Conservation (phyloP, 2,797 vertebrate species). For the Danio kyathit region DNA sequence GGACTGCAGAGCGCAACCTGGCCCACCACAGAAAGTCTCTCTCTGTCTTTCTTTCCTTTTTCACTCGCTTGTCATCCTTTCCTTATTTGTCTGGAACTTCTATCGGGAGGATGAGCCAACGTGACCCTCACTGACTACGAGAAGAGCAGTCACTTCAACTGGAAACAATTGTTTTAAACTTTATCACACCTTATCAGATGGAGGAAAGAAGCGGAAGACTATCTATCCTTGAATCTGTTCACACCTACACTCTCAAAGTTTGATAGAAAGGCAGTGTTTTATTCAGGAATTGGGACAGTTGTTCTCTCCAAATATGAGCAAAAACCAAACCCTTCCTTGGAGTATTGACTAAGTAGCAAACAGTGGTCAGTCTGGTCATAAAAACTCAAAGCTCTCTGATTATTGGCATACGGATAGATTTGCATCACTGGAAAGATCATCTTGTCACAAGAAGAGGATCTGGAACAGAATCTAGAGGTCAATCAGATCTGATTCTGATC, state of each 20-base stretch:
- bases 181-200: constrained; percentile 30
- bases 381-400: no score
- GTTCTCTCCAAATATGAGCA: background rate
- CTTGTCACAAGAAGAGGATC: no score
- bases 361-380: background rate
- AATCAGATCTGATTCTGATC: background rate
- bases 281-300: constrained; percentile 17
- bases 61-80: constrained; percentile 51
- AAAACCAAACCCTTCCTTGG: background rate
- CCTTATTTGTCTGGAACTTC: constrained; percentile 37
- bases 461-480: no score
- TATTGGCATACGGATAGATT: no score
- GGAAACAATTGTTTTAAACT: constrained; percentile 5
- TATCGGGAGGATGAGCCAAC: constrained; percentile 30
- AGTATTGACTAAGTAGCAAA: background rate
- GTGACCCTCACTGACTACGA: background rate
- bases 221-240: constrained; percentile 40
- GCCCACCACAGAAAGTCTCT: constrained; percentile 46
- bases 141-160: constrained; percentile 7
- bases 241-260: constrained; percentile 24
- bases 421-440: no score
- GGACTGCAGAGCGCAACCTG: constrained; percentile 46
- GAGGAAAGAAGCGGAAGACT: constrained; percentile 41
- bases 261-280: constrained; percentile 26
- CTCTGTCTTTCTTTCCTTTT: constrained; percentile 49